Percentiles rank a stretch among this genome's conserved stretches.
Conservation (phyloP, 2,113 vertebrate genomes). For the Lontra canadensis region DNA sequence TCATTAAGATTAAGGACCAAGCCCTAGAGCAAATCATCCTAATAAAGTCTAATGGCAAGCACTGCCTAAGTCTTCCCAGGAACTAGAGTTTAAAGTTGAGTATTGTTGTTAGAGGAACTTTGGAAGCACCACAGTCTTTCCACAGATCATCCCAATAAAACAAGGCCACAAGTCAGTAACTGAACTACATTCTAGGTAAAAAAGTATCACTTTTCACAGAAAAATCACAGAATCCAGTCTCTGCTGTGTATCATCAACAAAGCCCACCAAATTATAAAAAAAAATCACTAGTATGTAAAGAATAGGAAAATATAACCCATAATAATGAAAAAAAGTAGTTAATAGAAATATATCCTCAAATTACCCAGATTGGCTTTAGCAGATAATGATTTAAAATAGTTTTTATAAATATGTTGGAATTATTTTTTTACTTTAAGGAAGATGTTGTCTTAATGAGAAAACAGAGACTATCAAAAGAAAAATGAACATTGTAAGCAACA, state of each 20-base stretch:
- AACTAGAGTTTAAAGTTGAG: not conserved
- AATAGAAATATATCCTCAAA: not conserved
- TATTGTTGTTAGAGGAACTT: not conserved
- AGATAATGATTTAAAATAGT: not conserved
- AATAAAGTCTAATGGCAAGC: not conserved
- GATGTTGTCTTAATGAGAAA: conserved; percentile 20
- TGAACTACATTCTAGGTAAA: not conserved
- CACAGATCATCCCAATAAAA: not conserved
- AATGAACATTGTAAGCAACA: not conserved
- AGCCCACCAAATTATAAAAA: not conserved
- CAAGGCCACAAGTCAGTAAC: not conserved
- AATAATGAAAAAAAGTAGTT: not conserved
- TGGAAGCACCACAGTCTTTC: not conserved
- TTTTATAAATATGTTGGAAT: not conserved
- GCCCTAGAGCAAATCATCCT: not conserved
- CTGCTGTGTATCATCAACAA: not conserved
- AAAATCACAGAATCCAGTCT: not conserved
- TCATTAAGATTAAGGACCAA: not conserved
- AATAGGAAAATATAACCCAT: not conserved
- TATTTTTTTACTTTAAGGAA: conserved; percentile 22
- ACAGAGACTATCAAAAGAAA: not conserved
- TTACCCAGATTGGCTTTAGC: not conserved
- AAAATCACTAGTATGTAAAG: not conserved
- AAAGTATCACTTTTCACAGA: not conserved
- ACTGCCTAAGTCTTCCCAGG: not conserved